A percentile compares a stretch with the other conserved stretches of the same genome.
Evolutionary conservation across 1,140 invertebrate genomes (phyloP).

Genomic region (Halesus radiatus): DNA sequence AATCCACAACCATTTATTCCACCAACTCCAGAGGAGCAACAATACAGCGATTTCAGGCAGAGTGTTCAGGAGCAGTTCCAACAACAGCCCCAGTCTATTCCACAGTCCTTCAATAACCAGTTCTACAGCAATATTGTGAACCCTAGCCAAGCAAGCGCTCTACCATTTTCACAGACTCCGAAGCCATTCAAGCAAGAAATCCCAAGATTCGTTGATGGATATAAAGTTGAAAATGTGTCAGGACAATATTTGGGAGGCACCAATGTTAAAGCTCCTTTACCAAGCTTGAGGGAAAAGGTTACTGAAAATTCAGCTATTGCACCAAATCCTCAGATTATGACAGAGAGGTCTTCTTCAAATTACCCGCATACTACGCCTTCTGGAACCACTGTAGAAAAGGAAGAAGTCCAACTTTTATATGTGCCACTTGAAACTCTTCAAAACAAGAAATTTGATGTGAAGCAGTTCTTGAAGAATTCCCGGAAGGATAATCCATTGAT

Average conservation of each 20-base stretch:
- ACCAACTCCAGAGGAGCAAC: slow-evolving; percentile 58
- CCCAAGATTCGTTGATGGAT: slow-evolving; percentile 66
- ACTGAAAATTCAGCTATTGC: slow-evolving; percentile 54
- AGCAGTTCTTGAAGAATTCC: slow-evolving; percentile 61
- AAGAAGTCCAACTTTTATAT: slow-evolving; percentile 83
- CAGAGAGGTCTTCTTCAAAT: slow-evolving; percentile 57
- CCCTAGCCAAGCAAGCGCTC: slow-evolving; percentile 54
- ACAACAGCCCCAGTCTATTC: slow-evolving; percentile 58
- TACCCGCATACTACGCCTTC: slow-evolving; percentile 51
- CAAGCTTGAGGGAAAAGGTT: slow-evolving; percentile 50
- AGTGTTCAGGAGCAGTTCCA: slow-evolving; percentile 53
- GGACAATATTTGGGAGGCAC: slow-evolving; percentile 57
- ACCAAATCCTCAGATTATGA: slow-evolving; percentile 52
- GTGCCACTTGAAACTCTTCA: slow-evolving; percentile 83
- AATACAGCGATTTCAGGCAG: slow-evolving; percentile 55
- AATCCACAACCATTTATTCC: slow-evolving; percentile 65
- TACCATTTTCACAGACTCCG: slow-evolving; percentile 52
- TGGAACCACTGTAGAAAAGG: slow-evolving; percentile 65
- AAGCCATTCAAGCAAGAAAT: slow-evolving; percentile 54
- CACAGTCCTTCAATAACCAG: slow-evolving; percentile 56
- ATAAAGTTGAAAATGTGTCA: slow-evolving; percentile 62
- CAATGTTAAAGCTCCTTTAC: slow-evolving; percentile 64
- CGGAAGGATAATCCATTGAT: slow-evolving; percentile 60
- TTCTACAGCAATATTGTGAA: slow-evolving; percentile 57
- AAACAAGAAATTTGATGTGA: slow-evolving; percentile 70